Evolutionary conservation across 2,113 vertebrate genomes (phyloP).

Genomic region (Hippopotamus amphibius): DNA sequence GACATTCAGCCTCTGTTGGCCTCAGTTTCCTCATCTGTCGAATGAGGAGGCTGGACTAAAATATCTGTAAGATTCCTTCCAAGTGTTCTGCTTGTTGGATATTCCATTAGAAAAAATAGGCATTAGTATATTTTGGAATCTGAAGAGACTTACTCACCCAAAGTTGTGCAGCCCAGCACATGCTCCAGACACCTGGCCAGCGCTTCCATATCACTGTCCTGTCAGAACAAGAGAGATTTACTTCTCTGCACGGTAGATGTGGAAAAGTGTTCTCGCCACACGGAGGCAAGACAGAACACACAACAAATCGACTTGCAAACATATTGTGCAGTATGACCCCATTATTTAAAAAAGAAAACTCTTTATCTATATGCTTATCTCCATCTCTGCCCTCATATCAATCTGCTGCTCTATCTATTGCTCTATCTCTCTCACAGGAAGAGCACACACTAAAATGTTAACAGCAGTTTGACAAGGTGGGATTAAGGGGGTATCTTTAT

Average conservation of each 20-base stretch:
- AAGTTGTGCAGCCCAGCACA: conserved; percentile 83
- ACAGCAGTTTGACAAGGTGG: background rate
- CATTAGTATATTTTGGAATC: background rate
- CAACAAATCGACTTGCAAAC: background rate
- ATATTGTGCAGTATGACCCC: background rate
- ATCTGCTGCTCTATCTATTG: background rate
- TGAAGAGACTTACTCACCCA: conserved; percentile 81
- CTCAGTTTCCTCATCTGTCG: background rate
- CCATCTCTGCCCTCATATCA: background rate
- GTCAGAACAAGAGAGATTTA: conserved; percentile 63
- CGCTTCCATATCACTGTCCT: conserved; percentile 91
- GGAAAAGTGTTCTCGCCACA: background rate
- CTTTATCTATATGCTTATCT: fast-evolving
- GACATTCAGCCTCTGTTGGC: background rate
- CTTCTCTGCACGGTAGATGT: background rate
- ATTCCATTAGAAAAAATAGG: background rate
- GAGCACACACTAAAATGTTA: background rate
- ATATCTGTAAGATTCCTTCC: background rate
- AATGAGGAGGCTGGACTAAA: background rate
- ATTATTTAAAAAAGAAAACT: background rate
- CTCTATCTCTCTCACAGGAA: background rate
- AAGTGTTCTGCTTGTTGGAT: background rate
- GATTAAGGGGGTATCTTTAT: background rate
- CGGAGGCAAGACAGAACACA: background rate
- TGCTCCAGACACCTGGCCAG: conserved; percentile 90